Percentiles rank a stretch among this genome's conserved stretches.
Conservation (phyloP, 2,113 vertebrate genomes). For the Pelusios castaneus region DNA sequence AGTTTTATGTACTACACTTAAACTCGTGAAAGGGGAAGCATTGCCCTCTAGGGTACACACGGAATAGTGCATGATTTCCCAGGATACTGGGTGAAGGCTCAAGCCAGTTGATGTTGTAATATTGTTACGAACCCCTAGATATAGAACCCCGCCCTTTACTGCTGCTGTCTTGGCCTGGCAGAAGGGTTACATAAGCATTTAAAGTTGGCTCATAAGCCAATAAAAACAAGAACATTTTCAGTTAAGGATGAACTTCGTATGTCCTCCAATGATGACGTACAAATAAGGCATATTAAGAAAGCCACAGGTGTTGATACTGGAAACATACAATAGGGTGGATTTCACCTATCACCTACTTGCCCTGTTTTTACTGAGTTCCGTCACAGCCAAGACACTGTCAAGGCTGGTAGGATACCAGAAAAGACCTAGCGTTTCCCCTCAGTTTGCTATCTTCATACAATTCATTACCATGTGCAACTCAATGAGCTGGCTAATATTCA, state of each 20-base stretch:
- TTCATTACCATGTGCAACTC: background rate
- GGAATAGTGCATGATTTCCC: no score
- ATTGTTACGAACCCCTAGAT: no score
- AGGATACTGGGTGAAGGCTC: no score
- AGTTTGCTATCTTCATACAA: background rate
- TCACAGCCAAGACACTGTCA: background rate
- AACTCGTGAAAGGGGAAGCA: no score
- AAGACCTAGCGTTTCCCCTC: background rate
- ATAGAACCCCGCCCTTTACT: no score
- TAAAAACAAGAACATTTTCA: background rate
- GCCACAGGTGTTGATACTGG: background rate
- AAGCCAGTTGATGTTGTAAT: no score
- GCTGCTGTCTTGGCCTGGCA: no score
- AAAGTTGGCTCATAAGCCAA: background rate
- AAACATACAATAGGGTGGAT: background rate
- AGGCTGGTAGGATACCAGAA: background rate
- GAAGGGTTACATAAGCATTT: no score
- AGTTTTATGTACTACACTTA: no score
- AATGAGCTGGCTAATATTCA: background rate
- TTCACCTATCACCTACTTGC: fast-evolving
- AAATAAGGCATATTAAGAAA: background rate
- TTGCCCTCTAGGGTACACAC: no score
- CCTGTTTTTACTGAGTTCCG: fast-evolving
- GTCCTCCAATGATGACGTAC: fast-evolving
- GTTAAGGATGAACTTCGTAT: background rate